Evolutionary conservation across 2,797 vertebrate genomes (phyloP).

Genomic region (Chelonia mydas): DNA sequence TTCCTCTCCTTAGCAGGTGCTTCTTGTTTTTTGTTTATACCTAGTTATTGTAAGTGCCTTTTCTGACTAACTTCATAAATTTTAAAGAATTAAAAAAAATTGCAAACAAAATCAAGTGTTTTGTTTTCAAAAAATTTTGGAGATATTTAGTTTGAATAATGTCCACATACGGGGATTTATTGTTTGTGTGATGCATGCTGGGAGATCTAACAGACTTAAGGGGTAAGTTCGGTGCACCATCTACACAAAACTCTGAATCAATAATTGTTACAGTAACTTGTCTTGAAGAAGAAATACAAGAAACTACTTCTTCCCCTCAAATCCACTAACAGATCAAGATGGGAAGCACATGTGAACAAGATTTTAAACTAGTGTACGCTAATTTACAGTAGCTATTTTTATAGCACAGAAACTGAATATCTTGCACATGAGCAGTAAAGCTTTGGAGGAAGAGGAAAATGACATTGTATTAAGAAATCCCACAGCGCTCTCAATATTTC

Average conservation of each 20-base stretch:
- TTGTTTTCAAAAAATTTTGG: not conserved
- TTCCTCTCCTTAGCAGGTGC: fast-evolving
- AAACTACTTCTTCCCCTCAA: fast-evolving
- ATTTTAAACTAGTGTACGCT: not conserved
- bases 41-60: not conserved
- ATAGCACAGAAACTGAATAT: not conserved
- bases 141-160: not conserved
- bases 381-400: not conserved
- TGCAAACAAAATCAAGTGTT: not conserved
- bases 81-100: not conserved
- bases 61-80: not conserved
- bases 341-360: not conserved
- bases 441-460: not conserved
- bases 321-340: not conserved
- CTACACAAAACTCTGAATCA: not conserved
- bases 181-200: not conserved
- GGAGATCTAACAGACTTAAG: not conserved
- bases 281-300: not conserved
- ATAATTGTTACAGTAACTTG: not conserved
- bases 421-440: not conserved
- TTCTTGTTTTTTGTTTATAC: not conserved
- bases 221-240: fast-evolving
- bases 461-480: not conserved
- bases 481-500: not conserved
- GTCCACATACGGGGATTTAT: not conserved